Conservation (phyloP, 1,140 invertebrate genomes). For the Apis laboriosa region DNA sequence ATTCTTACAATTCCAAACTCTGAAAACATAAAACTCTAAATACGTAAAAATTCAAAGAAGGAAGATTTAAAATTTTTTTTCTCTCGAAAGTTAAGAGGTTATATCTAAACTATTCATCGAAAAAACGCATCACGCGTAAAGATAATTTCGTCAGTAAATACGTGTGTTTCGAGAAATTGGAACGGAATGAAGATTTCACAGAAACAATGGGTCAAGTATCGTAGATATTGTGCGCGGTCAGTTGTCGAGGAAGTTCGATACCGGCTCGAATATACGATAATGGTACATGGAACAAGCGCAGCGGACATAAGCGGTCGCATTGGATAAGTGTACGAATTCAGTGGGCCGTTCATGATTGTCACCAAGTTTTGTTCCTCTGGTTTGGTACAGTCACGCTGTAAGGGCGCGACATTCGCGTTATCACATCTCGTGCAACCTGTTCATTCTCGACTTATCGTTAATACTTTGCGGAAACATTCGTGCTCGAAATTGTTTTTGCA, state of each 20-base stretch:
- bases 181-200: conserved; percentile 12
- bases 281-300: conserved; percentile 42
- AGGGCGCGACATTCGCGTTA: not conserved
- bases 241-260: conserved; percentile 48
- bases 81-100: too few relatives aligned
- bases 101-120: too few relatives aligned
- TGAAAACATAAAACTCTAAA: too few relatives aligned
- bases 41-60: too few relatives aligned
- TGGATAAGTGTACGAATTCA: conserved; percentile 39
- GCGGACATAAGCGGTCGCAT: conserved; percentile 42
- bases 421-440: not conserved
- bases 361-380: conserved; percentile 46
- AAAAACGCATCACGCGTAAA: too few relatives aligned
- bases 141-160: conserved; percentile 2
- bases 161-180: conserved; percentile 48
- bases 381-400: not conserved
- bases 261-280: conserved; percentile 51
- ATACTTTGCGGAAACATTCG: not conserved
- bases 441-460: not conserved
- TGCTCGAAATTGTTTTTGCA: not conserved
- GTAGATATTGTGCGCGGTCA: conserved; percentile 39
- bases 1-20: too few relatives aligned
- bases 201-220: conserved; percentile 4
- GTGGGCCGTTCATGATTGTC: conserved; percentile 46
- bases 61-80: too few relatives aligned